A percentile compares a stretch with the other conserved stretches of the same genome.
Conservation (phyloP, 1,140 invertebrate genomes). For the Elysia chlorotica region DNA sequence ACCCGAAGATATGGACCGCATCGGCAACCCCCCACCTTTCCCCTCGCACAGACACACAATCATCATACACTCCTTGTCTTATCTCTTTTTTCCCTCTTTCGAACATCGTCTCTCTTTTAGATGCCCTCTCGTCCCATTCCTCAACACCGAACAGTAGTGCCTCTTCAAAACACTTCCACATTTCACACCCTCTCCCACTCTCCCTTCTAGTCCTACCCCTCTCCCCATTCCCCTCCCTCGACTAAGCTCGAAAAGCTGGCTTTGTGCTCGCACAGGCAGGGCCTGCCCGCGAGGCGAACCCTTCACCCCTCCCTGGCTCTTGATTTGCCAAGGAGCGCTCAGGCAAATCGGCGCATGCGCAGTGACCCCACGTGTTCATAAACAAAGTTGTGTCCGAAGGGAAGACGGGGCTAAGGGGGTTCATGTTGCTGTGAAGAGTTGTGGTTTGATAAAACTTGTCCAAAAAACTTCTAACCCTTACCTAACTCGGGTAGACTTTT, state of each 20-base stretch:
- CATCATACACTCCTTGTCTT: not conserved
- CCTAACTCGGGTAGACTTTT: constrained; percentile 51
- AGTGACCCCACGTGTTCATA: constrained; percentile 58
- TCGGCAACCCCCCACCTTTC: not conserved
- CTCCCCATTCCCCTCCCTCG: not conserved
- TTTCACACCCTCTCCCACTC: too few relatives aligned
- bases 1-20: too few relatives aligned
- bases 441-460: constrained; percentile 49
- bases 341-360: constrained; percentile 51
- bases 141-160: too few relatives aligned
- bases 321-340: constrained; percentile 30
- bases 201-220: not conserved
- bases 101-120: too few relatives aligned
- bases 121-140: not conserved
- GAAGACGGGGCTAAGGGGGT: constrained; percentile 41
- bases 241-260: not conserved
- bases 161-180: not conserved
- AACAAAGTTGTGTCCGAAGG: constrained; percentile 56
- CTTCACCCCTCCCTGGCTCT: constrained; percentile 22
- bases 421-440: constrained; percentile 20
- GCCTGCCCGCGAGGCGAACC: not conserved
- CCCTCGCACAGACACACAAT: not conserved
- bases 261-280: not conserved
- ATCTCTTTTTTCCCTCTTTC: too few relatives aligned
- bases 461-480: constrained; percentile 40